These are phyloP conservation scores for Polymixis lichenea DNA, from an alignment of 2,888 invertebrate species.

Conservation along the genomic window DNA sequence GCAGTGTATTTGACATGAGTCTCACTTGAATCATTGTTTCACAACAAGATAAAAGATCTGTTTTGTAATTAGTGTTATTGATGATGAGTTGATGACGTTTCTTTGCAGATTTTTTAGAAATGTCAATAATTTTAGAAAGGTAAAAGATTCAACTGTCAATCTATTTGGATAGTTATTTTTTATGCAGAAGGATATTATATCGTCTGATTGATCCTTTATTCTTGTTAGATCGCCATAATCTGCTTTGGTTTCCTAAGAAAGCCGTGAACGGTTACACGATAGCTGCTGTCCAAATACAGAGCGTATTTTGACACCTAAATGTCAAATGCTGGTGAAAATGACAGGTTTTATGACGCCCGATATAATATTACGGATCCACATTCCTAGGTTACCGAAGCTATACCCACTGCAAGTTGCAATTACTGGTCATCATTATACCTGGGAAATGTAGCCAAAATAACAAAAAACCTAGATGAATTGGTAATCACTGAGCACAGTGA, in stretches of 20 bases:
- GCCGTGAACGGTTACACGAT: background rate
- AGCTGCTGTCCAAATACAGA: background rate
- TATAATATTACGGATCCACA: no score
- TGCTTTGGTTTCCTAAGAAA: background rate
- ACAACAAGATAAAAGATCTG: slow-evolving; percentile 44
- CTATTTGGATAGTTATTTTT: background rate
- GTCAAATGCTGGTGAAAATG: background rate
- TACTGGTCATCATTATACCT: background rate
- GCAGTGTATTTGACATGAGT: slow-evolving; percentile 43
- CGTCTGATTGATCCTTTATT: background rate
- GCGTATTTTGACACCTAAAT: background rate
- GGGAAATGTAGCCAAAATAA: background rate
- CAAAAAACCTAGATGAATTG: background rate
- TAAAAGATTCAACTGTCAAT: background rate
- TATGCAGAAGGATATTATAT: background rate
- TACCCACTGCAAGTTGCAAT: background rate
- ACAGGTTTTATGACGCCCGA: no score
- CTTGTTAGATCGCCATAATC: background rate
- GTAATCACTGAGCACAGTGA: background rate
- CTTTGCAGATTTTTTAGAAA: background rate
- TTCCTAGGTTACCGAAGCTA: background rate
- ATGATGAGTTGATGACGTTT: slow-evolving; percentile 4
- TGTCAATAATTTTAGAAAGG: background rate
- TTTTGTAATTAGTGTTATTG: slow-evolving; percentile 32
- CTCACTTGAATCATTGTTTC: slow-evolving; percentile 56